These are phyloP conservation scores for Channa maculata DNA, from an alignment of 2,113 vertebrate genomes.

Conservation along the genomic window DNA sequence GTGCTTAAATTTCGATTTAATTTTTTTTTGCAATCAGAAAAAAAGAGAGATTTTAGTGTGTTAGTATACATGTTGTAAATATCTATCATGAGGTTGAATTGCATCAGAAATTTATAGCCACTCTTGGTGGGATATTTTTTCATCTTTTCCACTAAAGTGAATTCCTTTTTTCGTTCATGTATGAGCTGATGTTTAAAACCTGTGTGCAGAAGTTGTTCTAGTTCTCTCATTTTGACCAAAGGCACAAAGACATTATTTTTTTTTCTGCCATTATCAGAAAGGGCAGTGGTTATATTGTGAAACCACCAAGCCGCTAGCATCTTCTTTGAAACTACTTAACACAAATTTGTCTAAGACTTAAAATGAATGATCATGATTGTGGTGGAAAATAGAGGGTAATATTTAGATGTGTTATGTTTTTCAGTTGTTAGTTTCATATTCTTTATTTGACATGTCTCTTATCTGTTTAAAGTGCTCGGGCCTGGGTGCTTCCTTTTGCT, in stretches of 20 bases:
- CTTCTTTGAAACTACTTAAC: neutral
- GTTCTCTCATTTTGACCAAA: neutral
- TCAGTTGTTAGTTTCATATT: neutral
- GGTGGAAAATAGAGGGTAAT: too few species aligned
- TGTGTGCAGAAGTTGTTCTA: neutral
- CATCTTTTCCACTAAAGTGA: neutral
- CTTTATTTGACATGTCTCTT: conserved; percentile 17
- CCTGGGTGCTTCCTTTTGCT: conserved; percentile 97
- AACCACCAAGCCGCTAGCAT: neutral
- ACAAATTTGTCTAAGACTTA: too few species aligned
- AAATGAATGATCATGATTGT: too few species aligned
- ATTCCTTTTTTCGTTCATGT: neutral
- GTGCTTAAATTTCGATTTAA: too few species aligned
- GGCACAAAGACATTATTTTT: neutral
- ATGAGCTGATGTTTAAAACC: too few species aligned
- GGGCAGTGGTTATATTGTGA: conserved; percentile 9
- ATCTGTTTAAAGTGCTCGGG: conserved; percentile 90
- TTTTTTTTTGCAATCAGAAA: too few species aligned
- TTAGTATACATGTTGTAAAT: too few species aligned
- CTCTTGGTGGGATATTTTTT: neutral
- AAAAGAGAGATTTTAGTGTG: too few species aligned
- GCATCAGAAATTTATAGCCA: neutral
- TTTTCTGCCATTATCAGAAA: neutral
- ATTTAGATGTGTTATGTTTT: neutral
- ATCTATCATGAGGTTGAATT: neutral